Percentiles rank a stretch among this genome's conserved stretches.
phyloP scores from a whole-genome alignment of 2,113 vertebrate genomes.

The Dendrocopos noguchii region DNA sequence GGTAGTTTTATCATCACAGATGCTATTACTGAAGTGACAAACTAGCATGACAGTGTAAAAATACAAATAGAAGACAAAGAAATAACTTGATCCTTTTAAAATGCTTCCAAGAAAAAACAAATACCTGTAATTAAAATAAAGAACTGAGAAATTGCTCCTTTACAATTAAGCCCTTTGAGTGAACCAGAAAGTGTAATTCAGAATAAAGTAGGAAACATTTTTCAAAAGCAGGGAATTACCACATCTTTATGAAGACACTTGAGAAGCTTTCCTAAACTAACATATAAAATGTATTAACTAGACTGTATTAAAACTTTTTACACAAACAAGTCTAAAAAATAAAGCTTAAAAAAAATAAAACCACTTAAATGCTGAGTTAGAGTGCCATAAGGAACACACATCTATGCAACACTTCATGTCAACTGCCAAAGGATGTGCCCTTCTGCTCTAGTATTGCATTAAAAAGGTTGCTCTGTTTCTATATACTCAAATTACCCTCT shows the following conservation, averaged over 20 bases:
- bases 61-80: background rate
- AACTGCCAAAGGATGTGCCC: background rate
- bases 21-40: background rate
- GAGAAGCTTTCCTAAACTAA: background rate
- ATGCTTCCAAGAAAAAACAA: background rate
- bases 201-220: background rate
- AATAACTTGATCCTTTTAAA: background rate
- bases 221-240: background rate
- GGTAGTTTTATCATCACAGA: background rate
- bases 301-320: background rate
- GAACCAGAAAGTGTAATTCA: background rate
- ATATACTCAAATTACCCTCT: background rate
- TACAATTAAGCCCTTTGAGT: background rate
- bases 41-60: background rate
- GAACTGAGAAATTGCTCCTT: background rate
- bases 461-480: background rate
- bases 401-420: background rate
- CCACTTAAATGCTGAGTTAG: background rate
- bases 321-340: background rate
- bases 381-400: background rate
- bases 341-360: background rate
- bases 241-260: background rate
- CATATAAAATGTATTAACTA: background rate
- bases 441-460: background rate
- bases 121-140: background rate